phyloP scores from a whole-genome alignment of 2,113 vertebrate genomes.

The Narcine bancroftii region DNA sequence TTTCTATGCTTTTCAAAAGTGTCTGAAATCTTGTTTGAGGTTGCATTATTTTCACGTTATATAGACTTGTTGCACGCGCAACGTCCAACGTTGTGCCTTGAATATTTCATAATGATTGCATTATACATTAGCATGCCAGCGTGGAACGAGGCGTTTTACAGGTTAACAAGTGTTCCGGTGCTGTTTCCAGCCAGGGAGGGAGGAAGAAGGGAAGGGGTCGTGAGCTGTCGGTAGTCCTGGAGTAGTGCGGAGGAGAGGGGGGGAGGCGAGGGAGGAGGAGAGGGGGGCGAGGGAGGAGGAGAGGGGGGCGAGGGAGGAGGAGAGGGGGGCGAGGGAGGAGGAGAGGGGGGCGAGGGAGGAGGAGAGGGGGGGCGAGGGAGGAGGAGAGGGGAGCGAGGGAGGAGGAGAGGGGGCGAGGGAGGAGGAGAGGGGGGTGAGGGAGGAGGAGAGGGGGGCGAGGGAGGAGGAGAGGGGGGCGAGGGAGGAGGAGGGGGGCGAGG shows the following conservation, averaged over 20 bases:
- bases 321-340: conserved; percentile 36
- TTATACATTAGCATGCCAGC: background rate
- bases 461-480: background rate
- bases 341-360: background rate
- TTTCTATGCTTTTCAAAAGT: background rate
- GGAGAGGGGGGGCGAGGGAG: background rate
- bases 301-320: conserved; percentile 31
- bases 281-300: background rate
- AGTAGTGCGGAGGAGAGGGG: no score
- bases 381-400: no score
- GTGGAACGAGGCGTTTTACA: background rate
- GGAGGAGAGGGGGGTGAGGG: background rate
- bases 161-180: background rate
- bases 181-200: background rate
- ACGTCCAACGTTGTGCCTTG: no score
- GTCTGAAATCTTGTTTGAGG: background rate
- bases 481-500: background rate
- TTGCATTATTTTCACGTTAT: background rate
- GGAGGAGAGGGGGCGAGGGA: background rate
- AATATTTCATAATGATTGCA: background rate
- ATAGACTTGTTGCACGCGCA: background rate
- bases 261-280: conserved; percentile 42
- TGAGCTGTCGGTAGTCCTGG: no score
- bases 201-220: no score
- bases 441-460: background rate